phyloP scores from a whole-genome alignment of 2,888 invertebrate species.

The Polylopha cassiicola region DNA sequence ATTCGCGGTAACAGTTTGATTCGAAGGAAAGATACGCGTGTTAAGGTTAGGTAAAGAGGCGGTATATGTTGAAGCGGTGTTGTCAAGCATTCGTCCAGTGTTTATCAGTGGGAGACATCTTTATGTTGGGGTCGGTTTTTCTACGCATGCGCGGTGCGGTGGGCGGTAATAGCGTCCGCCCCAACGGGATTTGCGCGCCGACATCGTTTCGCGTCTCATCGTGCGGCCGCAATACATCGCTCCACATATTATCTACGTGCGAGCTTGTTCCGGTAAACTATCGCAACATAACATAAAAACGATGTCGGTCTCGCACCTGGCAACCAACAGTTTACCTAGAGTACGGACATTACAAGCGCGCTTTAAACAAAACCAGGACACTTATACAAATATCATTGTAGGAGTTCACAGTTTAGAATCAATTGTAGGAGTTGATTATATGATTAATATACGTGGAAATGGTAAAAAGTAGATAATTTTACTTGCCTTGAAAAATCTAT shows the following conservation, averaged over 20 bases:
- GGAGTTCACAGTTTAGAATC: no score
- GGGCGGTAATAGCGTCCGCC: constrained; percentile 72
- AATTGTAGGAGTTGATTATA: no score
- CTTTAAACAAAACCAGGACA: neutral
- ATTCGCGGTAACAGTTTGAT: constrained; percentile 56
- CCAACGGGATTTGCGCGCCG: constrained; percentile 71
- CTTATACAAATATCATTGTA: no score
- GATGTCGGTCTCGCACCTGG: constrained; percentile 34
- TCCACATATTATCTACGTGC: constrained; percentile 67
- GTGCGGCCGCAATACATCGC: constrained; percentile 71
- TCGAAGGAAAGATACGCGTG: constrained; percentile 47
- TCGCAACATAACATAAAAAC: constrained; percentile 51
- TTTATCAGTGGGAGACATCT: constrained; percentile 67
- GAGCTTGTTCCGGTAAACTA: constrained; percentile 68
- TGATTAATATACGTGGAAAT: no score
- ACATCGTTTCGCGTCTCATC: constrained; percentile 73
- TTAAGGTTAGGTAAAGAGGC: constrained; percentile 37
- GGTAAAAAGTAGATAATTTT: no score
- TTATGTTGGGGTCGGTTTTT: constrained; percentile 65
- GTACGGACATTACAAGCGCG: constrained; percentile 17
- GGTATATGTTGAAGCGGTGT: constrained; percentile 37
- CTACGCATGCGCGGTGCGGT: constrained; percentile 64
- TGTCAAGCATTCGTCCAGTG: constrained; percentile 62
- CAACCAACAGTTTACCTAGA: constrained; percentile 22
- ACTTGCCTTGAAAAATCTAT: no score